Evolutionary conservation across 2,888 invertebrate species (phyloP), one percentile per base, ranked within the genome.

Genomic region (Diarsia brunnea): DNA sequence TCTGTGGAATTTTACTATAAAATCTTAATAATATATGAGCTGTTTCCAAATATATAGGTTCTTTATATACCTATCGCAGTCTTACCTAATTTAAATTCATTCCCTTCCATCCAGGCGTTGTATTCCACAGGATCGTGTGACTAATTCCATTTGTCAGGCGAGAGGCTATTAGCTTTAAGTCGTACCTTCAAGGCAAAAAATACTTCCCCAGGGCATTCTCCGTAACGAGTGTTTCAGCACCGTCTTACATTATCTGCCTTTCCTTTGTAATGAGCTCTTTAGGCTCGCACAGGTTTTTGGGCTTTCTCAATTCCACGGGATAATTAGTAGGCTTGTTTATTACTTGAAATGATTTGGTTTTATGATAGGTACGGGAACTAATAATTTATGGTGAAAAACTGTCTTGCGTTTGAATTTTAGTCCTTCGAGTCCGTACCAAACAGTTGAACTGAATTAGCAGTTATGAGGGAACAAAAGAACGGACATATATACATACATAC

Each of bases 141-240:
- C 87, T 87, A 87, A 88, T 88, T 86, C 70, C 53, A 72, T 80
- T 83, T 76, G 82, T 82, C 82, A 87, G 84, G 81, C 78, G 78
- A 82, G 61, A 55, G 43, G 58, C 78, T 79, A 82, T 87, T 88
- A 82, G 66, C 78, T 64, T 71, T 51, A 69, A 79, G 78, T 75
- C 75, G 70, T 79, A 77, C 73, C 72, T 67, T 69, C 60, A 63
- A 53, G 51, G 81, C 58, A 81, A 87, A 86, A 87, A 86, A 87
- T 78, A 81, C 79, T 68, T 84, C 81, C 79, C 82, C 45, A 27
- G 71, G 68, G 87, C 75, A 81, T 76, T 81, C 67, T 53, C 60
- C 60, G 78, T 80, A 86, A 82, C 63, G 84, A 81, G 77, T 64
- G 64, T 79, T 76, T 73, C 77, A 58, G 69, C 76, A 70, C 75